Base-by-base conservation (phyloP, 2,888 invertebrate species). In the Miltochrista miniata region DNA sequence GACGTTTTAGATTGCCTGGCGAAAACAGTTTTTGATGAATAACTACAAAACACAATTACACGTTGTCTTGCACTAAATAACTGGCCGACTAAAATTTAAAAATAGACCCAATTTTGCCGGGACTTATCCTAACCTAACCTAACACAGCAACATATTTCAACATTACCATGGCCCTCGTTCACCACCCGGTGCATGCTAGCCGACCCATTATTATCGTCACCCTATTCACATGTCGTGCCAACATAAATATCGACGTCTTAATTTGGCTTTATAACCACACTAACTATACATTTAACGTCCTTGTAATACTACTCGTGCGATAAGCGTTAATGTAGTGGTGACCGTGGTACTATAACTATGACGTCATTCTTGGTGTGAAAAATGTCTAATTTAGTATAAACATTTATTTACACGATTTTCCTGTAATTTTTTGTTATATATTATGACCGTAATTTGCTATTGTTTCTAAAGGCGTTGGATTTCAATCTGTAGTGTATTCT, bases 221-320 rank as follows among this genome's bases (percentile, higher is more conserved):
- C 4, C 29, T 5, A n/a, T 38, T 40, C 14, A n/a, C 35, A 29
- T 44, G 33, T 42, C 48, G 45, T 43, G 39, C 43, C 40, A 44
- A 34, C 31, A 15, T 35, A 10, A 42, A 37, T 36, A 18, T 41
- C 18, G 45, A 50, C 47, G 11, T 54, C 48, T 52, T 12, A 51
- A 56, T 57, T 68, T 40, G 29, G 50, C 15, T 36, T 40, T 31
- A n/a, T 15, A 38, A 13, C 52, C 48, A 12, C 48, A 12, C 39
- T 31, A 11, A 40, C 43, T 40, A 33, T 53, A 43, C 18, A 24
- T 24, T 24, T 24, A 24, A 24, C 5, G 18, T 24, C 18, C 18
- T 24, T 24, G 18, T 24, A 24, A 7, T 10, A 46, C 11, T 34
- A 39, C 43, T 36, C 36, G 30, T 40, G 33, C 12, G 34, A 14